Evolutionary conservation across 2,113 vertebrate genomes (phyloP).

Genomic region (Etheostoma spectabile): DNA sequence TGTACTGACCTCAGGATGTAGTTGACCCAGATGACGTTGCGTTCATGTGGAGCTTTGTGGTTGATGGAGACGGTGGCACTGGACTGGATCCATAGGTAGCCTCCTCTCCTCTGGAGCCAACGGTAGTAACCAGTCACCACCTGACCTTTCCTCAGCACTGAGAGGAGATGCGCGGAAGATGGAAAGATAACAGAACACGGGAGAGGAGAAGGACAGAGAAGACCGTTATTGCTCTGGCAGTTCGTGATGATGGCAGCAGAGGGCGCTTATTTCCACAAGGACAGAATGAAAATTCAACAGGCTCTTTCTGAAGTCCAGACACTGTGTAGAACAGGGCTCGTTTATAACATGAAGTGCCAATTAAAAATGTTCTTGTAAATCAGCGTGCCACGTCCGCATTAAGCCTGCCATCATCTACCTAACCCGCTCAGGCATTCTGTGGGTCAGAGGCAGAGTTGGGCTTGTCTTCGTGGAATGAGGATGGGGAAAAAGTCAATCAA

Average conservation of each 20-base stretch:
- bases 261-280: conserved; percentile 66
- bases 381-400: too few species aligned
- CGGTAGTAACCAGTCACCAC: conserved; percentile 92
- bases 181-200: neutral
- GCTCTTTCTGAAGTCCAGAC: conserved; percentile 18
- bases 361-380: too few species aligned
- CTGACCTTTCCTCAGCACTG: conserved; percentile 93
- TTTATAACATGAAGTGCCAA: too few species aligned
- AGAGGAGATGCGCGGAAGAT: neutral
- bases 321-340: neutral
- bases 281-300: conserved; percentile 25
- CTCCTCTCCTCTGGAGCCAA: conserved; percentile 91
- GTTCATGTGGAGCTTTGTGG: conserved; percentile 91
- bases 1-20: conserved; percentile 89
- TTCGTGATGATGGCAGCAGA: conserved; percentile 70
- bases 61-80: conserved; percentile 91
- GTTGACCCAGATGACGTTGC: conserved; percentile 95
- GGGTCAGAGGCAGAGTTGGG: too few species aligned
- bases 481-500: too few species aligned
- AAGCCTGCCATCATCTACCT: too few species aligned
- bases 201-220: conserved; percentile 2
- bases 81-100: conserved; percentile 93
- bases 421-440: too few species aligned
- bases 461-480: too few species aligned
- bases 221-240: conserved; percentile 14